Evolutionary conservation across 1,140 invertebrate species (phyloP), one percentile per base, ranked within the genome.

Genomic region (Bombus waltoni): DNA sequence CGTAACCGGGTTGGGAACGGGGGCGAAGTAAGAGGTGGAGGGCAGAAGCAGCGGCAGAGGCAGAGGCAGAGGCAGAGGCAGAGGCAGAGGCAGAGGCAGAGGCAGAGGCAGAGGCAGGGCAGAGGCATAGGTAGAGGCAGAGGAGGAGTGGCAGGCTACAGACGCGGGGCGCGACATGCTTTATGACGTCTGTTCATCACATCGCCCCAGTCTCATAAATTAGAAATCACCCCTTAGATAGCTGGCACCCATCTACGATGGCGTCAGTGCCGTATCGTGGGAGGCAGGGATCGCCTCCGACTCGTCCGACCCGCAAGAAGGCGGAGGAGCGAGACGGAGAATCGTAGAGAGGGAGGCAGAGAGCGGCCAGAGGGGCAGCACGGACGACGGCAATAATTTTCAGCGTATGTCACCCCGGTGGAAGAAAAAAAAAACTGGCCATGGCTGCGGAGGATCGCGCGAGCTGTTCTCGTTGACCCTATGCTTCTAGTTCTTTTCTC

Each of bases 111-210:
- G 80, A 82, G 87, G 87, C 74, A 87, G 84, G 88, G 68, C 40
- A 76, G 76, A 75, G 68, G 90, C 87, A 85, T 42, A 72, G 80
- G 81, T 80, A 62, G 80, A 82, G 87, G 87, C 74, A 87, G 84
- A 88, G 89, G 92, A 81, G 91, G 87, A 87, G 88, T 90, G 90
- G 92, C 92, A 92, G 93, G 93, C 93, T 92, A 91, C 93, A 93
- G 93, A 94, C 93, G 92, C 93, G 93, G 92, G 90, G 92, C 91
- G 94, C 94, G 94, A 95, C 94, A 94, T 95, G 94, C 93, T 95
- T 95, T 95, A 95, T 95, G 94, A 95, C 94, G 94, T 95, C 94
- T 95, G 94, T 95, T 95, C 95, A 95, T 95, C 95, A 95, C 95
- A 93, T 95, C 93, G 92, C 94, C 94, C 94, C 94, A 95, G 92